These are phyloP conservation scores for Holothuria glaberrima DNA, from an alignment of 35 echinoderm and acorn worm genomes.

Conservation along the genomic window DNA sequence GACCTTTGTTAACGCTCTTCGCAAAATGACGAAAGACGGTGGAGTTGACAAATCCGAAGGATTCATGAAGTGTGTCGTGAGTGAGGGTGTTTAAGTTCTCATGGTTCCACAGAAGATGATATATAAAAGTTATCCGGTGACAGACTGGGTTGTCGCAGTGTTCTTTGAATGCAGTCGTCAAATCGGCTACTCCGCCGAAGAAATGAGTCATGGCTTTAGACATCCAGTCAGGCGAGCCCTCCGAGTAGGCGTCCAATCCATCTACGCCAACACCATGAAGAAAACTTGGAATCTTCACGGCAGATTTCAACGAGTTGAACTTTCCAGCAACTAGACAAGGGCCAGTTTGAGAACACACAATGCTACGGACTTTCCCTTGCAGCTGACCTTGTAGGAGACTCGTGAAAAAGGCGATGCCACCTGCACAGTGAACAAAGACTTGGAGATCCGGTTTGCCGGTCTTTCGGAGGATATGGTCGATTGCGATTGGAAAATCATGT, in stretches of 20 bases:
- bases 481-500: constrained; percentile 56
- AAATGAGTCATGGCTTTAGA: constrained; percentile 49
- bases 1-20: constrained; percentile 62
- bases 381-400: constrained; percentile 58
- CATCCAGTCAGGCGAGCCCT: constrained; percentile 45
- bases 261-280: constrained; percentile 73
- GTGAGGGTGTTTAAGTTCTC: constrained; percentile 66
- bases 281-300: constrained; percentile 53
- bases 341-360: constrained; percentile 72
- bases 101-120: constrained; percentile 73
- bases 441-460: constrained; percentile 62
- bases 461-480: constrained; percentile 67
- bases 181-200: constrained; percentile 36
- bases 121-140: constrained; percentile 75
- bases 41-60: constrained; percentile 63
- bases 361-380: constrained; percentile 65
- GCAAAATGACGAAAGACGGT: constrained; percentile 58
- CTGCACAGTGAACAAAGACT: constrained; percentile 73
- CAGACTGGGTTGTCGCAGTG: constrained; percentile 78
- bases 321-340: constrained; percentile 55
- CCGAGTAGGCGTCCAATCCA: constrained; percentile 60
- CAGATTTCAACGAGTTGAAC: constrained; percentile 67
- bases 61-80: constrained; percentile 77
- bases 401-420: constrained; percentile 47
- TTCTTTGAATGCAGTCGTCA: constrained; percentile 62